Percentiles rank a stretch among this genome's conserved stretches.
phyloP scores from a whole-genome alignment of 2,797 vertebrate genomes.

The Vultur gryphus region DNA sequence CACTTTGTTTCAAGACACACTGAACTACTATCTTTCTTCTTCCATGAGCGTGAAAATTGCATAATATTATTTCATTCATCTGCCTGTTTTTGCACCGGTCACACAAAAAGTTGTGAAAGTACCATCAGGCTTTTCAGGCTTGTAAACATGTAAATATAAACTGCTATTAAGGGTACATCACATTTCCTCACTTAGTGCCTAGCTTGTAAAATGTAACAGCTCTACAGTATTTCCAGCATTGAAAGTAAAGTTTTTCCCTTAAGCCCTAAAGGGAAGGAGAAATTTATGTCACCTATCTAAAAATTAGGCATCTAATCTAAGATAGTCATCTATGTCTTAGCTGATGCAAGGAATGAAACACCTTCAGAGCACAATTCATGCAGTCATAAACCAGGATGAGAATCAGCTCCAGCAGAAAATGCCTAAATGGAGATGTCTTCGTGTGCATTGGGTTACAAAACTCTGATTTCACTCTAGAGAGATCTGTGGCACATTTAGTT shows the following conservation, averaged over 20 bases:
- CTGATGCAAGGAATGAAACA: neutral
- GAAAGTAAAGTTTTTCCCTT: neutral
- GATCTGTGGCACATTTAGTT: neutral
- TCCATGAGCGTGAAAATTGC: neutral
- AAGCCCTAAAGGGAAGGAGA: neutral
- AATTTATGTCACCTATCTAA: neutral
- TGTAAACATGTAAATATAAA: conserved; percentile 19
- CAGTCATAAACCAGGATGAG: neutral
- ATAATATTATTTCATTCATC: neutral
- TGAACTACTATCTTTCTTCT: neutral
- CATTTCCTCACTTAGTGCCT: neutral
- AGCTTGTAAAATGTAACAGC: neutral
- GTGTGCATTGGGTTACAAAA: neutral
- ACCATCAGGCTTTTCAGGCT: conserved; percentile 1
- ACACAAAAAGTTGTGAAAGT: neutral
- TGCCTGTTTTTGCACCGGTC: neutral
- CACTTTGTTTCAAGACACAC: neutral
- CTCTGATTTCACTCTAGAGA: neutral
- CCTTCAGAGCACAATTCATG: neutral
- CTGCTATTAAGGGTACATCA: neutral
- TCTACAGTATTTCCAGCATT: neutral
- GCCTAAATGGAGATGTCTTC: neutral
- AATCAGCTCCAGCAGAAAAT: neutral
- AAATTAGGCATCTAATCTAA: conserved; percentile 16
- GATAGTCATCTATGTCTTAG: neutral